Base-by-base conservation (phyloP, 2,113 vertebrate genomes). In the Morone chrysops region DNA sequence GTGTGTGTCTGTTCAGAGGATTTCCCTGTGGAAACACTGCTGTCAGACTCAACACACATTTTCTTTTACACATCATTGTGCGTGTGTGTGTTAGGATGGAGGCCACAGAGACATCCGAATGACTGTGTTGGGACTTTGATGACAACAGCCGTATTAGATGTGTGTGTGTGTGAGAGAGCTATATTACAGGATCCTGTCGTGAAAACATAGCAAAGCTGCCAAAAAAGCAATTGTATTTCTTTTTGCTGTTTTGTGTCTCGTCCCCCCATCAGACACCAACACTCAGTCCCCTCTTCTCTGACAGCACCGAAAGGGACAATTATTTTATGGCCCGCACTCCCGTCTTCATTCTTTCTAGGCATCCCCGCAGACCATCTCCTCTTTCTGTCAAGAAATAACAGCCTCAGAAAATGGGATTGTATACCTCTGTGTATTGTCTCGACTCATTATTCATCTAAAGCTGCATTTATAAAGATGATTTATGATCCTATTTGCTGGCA, bases 281-380 rank as follows among this genome's bases (percentile, higher is more conserved):
- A 38, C 31, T 17, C 53, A 20, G n/a, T 60, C 45, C 59, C 74
- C 53, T 61, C 45, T 38, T 61, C 70, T 59, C 56, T 60, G 70
- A 83, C 85, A 57, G 80, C 25, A 43, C 38, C 76, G 71, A 68
- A 10, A 74, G 70, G 54, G 22, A 81, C 78, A 56, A 73, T 73
- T 73, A 69, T 77, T 84, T 65, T 0, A 31, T 53, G 53, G 36
- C 60, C 51, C 36, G 20, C 43, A 6, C 22, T 59, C 22, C 51
- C 17, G n/a, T 22, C 65, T 62, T 71, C 65, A n/a, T 63, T 47
- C 43, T 68, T 12, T 53, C 41, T 62, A 25, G 4, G 70, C 5
- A n/a, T 85, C 74, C 80, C 67, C 67, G 41, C 48, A 78, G 82
- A 88, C 83, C 50, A 67, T 56, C 38, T 78, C 70, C 70, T 71